Evolutionary conservation across 2,888 invertebrate species (phyloP).

Genomic region (Epinotia nisella): DNA sequence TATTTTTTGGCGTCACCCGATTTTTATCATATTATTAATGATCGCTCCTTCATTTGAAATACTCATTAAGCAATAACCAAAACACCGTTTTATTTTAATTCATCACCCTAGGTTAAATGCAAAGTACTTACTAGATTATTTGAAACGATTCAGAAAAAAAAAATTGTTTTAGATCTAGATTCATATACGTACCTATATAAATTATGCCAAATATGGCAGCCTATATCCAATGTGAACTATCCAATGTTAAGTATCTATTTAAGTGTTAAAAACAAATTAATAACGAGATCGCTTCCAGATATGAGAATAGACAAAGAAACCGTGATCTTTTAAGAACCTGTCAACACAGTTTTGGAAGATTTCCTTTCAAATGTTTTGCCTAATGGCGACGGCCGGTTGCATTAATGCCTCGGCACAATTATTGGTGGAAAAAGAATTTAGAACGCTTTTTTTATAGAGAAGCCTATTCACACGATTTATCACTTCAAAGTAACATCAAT

Average conservation of each 20-base stretch:
- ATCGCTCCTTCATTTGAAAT: too few species aligned
- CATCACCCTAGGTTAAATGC: too few species aligned
- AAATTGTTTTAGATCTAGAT: not conserved
- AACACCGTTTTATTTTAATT: too few species aligned
- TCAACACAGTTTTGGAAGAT: constrained; percentile 18
- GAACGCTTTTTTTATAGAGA: not conserved
- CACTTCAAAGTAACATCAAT: too few species aligned
- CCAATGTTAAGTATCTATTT: not conserved
- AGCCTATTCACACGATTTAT: not conserved
- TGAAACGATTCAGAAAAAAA: too few species aligned
- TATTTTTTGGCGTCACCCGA: too few species aligned
- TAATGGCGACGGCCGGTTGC: constrained; percentile 15
- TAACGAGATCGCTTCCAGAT: not conserved
- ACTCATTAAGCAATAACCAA: too few species aligned
- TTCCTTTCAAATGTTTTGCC: constrained; percentile 21
- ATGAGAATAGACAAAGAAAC: constrained; percentile 12
- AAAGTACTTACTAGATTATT: too few species aligned
- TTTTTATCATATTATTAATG: too few species aligned
- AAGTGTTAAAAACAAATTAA: not conserved
- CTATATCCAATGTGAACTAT: not conserved
- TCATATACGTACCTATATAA: not conserved
- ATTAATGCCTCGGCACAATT: constrained; percentile 15
- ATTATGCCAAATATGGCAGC: not conserved
- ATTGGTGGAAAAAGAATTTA: not conserved
- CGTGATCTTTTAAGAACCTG: constrained; percentile 26